Conservation (phyloP, 2,113 vertebrate species). For the Onychorhynchus coronatus region DNA sequence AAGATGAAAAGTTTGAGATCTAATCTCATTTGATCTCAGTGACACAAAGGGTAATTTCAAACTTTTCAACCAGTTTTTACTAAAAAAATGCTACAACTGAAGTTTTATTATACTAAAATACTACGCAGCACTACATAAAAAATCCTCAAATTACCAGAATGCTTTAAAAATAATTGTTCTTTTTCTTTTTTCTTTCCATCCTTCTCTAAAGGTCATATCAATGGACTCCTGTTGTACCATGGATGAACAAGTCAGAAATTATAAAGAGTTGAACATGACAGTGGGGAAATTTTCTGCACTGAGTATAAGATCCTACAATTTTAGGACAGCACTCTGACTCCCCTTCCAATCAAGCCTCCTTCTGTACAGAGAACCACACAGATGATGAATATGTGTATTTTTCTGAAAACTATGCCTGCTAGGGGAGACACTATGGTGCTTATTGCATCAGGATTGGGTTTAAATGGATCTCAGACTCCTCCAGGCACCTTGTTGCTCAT, state of each 20-base stretch:
- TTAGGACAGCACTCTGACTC: neutral
- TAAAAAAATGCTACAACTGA: neutral
- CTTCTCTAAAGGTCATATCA: neutral
- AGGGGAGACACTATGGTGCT: neutral
- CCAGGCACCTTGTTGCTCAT: neutral
- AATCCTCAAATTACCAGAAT: neutral
- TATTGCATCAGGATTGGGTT: neutral
- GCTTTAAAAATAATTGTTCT: neutral
- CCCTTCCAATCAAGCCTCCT: neutral
- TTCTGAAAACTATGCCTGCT: neutral
- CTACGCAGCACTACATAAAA: neutral
- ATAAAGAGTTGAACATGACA: neutral
- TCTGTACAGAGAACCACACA: neutral
- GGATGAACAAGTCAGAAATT: neutral
- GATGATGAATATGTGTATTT: neutral
- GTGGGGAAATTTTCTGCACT: neutral
- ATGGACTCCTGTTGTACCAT: neutral
- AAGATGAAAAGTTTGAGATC: neutral
- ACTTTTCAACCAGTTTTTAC: neutral
- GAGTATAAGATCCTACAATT: neutral
- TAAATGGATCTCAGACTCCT: neutral
- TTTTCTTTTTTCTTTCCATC: neutral
- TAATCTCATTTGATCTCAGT: neutral
- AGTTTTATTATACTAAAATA: neutral
- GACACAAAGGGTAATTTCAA: neutral